These are phyloP conservation scores for Scrobipalpa atriplicella DNA, from an alignment of 2,888 invertebrate species.

Conservation along the genomic window DNA sequence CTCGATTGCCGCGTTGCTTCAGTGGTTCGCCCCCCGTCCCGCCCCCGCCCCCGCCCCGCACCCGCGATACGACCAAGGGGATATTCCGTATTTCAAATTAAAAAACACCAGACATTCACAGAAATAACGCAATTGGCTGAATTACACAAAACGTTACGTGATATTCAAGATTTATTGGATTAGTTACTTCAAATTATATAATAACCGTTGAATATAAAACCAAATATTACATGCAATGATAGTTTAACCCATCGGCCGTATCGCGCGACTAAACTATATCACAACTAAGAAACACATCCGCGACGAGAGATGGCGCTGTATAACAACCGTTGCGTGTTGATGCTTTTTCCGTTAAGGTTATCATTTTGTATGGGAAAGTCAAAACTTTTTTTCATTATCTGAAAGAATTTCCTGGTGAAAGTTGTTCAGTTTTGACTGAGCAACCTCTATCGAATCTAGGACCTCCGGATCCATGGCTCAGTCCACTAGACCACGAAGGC, in stretches of 20 bases:
- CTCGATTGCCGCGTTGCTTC: neutral
- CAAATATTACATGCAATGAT: neutral
- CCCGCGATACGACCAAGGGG: conserved; percentile 6
- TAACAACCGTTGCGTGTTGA: too few relatives aligned
- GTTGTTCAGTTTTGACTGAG: too few relatives aligned
- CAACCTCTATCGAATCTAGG: too few relatives aligned
- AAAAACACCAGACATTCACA: neutral
- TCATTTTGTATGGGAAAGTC: too few relatives aligned
- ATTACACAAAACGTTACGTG: conserved; percentile 5
- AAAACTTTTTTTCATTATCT: too few relatives aligned
- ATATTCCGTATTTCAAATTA: neutral
- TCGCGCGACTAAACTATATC: conserved; percentile 5
- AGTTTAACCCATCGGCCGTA: conserved; percentile 12
- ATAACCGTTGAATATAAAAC: conserved; percentile 9
- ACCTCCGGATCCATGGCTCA: too few relatives aligned
- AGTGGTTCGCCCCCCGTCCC: too few relatives aligned
- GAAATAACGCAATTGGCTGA: neutral
- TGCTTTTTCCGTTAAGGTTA: neutral
- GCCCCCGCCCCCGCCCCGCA: neutral
- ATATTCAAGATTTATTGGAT: neutral
- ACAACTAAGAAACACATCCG: neutral
- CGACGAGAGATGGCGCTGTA: neutral
- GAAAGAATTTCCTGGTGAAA: too few relatives aligned
- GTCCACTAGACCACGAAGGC: too few relatives aligned
- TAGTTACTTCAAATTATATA: conserved; percentile 2